These are phyloP conservation scores for Lota lota DNA, from an alignment of 2,113 vertebrate species.

Conservation along the genomic window DNA sequence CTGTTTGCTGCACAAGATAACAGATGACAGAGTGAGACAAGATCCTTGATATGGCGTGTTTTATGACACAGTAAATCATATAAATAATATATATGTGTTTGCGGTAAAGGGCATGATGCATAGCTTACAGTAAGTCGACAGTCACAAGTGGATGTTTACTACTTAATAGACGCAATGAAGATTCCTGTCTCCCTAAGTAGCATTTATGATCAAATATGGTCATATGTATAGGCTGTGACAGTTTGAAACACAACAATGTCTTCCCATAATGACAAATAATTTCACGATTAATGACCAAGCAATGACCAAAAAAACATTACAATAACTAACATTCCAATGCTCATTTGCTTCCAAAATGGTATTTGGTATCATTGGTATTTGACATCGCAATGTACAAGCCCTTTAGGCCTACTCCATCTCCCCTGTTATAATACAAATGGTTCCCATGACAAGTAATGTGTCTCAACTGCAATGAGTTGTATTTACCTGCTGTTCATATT, in stretches of 20 bases:
- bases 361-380: too few species aligned
- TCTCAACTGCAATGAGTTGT: too few species aligned
- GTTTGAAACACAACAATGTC: too few species aligned
- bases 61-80: not conserved
- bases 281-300: not conserved
- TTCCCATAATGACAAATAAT: not conserved
- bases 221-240: too few species aligned
- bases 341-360: too few species aligned
- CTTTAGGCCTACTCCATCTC: too few species aligned
- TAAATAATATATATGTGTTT: not conserved
- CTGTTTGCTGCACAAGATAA: not conserved
- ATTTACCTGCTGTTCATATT: conserved; percentile 73
- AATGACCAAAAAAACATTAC: not conserved
- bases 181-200: too few species aligned
- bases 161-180: too few species aligned
- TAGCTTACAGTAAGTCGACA: not conserved
- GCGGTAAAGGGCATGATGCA: not conserved
- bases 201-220: too few species aligned
- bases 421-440: too few species aligned
- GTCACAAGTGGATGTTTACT: too few species aligned
- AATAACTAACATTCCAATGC: not conserved
- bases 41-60: not conserved
- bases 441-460: not conserved
- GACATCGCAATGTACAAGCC: too few species aligned
- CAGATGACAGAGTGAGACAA: conserved; percentile 16